Percentiles rank a stretch among this genome's conserved stretches.
Conservation (phyloP, 2,888 invertebrate genomes). For the Himalopsyche kuldschensis region DNA sequence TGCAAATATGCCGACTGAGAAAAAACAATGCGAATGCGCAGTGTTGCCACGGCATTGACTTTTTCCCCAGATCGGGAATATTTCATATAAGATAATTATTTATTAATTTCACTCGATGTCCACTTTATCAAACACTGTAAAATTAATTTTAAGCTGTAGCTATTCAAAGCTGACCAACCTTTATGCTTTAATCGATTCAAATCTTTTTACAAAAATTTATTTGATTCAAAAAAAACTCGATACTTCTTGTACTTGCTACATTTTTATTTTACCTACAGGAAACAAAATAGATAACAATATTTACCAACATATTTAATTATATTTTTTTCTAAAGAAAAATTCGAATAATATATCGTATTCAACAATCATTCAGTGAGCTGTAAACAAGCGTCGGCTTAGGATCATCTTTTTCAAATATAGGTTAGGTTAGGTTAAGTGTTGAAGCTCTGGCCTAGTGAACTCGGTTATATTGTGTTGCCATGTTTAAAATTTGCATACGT, state of each 20-base stretch:
- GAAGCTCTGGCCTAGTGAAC: background rate
- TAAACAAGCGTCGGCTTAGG: background rate
- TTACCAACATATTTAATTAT: background rate
- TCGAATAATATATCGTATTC: too few relatives aligned
- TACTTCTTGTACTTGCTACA: too few relatives aligned
- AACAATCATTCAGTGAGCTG: background rate
- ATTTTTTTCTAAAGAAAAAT: background rate
- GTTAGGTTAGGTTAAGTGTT: slow-evolving; percentile 1
- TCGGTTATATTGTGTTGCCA: background rate
- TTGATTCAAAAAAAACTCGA: too few relatives aligned
- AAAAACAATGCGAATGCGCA: background rate
- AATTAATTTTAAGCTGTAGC: too few relatives aligned
- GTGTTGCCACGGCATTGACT: background rate
- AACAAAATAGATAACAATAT: background rate
- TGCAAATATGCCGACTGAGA: background rate
- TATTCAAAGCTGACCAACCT: too few relatives aligned
- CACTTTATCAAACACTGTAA: too few relatives aligned
- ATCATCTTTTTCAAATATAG: background rate
- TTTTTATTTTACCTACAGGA: too few relatives aligned
- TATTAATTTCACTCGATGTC: too few relatives aligned
- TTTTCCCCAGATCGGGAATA: background rate
- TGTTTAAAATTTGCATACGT: slow-evolving; percentile 2
- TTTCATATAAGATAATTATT: background rate
- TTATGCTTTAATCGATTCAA: too few relatives aligned
- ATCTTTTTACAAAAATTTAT: too few relatives aligned